These are phyloP conservation scores for Onchidella celtica DNA, from an alignment of 2,888 invertebrate genomes.

Conservation along the genomic window DNA sequence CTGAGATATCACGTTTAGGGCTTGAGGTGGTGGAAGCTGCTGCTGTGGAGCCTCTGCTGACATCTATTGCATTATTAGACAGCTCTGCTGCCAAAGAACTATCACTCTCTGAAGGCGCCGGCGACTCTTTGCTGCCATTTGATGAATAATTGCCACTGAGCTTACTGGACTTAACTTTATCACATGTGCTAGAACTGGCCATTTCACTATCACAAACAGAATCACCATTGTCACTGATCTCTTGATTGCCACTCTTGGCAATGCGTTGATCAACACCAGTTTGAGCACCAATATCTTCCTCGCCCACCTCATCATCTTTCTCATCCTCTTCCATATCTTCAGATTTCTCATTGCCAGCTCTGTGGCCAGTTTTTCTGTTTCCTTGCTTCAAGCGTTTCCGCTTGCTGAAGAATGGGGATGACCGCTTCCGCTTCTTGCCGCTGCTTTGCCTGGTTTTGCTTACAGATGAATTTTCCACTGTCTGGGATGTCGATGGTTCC, in stretches of 20 bases:
- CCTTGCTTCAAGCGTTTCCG: slow-evolving; percentile 37
- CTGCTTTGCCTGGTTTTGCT: slow-evolving; percentile 7
- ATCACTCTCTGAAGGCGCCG: background rate
- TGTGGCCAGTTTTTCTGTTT: background rate
- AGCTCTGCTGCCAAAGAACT: too few species aligned
- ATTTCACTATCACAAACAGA: background rate
- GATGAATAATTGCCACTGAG: background rate
- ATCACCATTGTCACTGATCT: background rate
- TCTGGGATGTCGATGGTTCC: background rate
- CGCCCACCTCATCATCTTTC: slow-evolving; percentile 44
- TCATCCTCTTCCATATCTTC: slow-evolving; percentile 52
- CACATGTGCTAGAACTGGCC: background rate
- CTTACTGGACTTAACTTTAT: background rate
- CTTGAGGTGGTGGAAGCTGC: too few species aligned
- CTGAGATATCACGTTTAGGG: too few species aligned
- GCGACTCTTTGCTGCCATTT: background rate
- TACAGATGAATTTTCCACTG: background rate
- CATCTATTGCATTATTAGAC: too few species aligned
- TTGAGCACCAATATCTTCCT: slow-evolving; percentile 52
- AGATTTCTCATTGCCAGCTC: background rate
- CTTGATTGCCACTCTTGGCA: background rate
- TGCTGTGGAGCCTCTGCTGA: too few species aligned
- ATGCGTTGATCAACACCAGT: background rate
- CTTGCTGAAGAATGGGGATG: slow-evolving; percentile 12
- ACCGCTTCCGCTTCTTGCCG: slow-evolving; percentile 28